Evolutionary conservation across 1,140 invertebrate species (phyloP).

Genomic region (Phthorimaea operculella): DNA sequence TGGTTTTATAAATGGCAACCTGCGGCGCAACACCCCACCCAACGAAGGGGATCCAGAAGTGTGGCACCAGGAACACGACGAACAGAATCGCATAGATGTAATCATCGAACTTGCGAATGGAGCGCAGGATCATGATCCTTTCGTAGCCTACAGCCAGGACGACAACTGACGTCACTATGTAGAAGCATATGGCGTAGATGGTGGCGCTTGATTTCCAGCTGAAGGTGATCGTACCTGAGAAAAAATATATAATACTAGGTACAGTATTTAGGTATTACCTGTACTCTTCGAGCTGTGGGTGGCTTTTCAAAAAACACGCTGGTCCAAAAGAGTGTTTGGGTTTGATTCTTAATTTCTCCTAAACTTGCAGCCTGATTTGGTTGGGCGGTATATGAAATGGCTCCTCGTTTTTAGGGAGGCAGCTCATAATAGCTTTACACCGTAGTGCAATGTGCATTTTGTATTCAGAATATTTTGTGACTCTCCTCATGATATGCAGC

Average conservation of each 20-base stretch:
- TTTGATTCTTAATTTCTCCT: too few species aligned
- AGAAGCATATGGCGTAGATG: constrained; percentile 71
- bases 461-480: too few species aligned
- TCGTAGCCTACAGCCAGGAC: constrained; percentile 70
- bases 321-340: too few species aligned
- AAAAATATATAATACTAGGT: constrained; percentile 8
- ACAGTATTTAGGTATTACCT: too few species aligned
- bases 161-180: constrained; percentile 64
- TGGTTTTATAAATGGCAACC: constrained; percentile 73
- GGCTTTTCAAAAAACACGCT: too few species aligned
- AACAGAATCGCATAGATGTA: constrained; percentile 73
- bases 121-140: constrained; percentile 66
- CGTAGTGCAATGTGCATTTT: too few species aligned
- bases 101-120: constrained; percentile 71
- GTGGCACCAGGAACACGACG: constrained; percentile 71
- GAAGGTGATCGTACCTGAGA: constrained; percentile 68
- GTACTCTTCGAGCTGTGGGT: too few species aligned
- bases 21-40: constrained; percentile 72
- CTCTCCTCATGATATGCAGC: too few species aligned
- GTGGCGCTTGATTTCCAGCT: constrained; percentile 69
- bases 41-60: constrained; percentile 74
- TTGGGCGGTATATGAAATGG: too few species aligned
- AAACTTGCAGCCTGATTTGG: too few species aligned
- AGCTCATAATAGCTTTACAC: too few species aligned
- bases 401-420: too few species aligned